A percentile compares a stretch with the other conserved stretches of the same genome.
phyloP scores from a whole-genome alignment of 2,113 vertebrate species.

The Pterocles orientalis region DNA sequence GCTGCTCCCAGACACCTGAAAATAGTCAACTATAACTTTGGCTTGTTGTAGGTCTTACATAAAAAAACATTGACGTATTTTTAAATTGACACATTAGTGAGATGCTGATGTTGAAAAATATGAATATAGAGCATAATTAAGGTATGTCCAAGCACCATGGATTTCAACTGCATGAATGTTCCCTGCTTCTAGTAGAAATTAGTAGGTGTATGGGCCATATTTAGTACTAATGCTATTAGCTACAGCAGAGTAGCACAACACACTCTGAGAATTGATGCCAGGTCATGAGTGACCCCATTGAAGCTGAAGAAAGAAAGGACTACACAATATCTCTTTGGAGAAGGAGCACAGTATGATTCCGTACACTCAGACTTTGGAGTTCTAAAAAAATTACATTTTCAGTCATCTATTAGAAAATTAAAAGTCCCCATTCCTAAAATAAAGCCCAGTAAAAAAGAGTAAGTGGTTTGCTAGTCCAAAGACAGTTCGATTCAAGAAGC shows the following conservation, averaged over 20 bases:
- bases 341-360: not conserved
- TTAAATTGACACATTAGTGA: not conserved
- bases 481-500: not conserved
- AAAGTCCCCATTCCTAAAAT: not conserved
- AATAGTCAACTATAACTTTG: not conserved
- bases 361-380: not conserved
- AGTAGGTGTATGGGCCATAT: not conserved
- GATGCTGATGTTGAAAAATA: not conserved
- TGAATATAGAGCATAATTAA: not conserved
- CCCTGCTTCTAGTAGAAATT: not conserved
- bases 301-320: not conserved
- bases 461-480: not conserved
- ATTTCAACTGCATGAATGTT: not conserved
- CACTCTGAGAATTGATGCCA: not conserved
- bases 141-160: not conserved
- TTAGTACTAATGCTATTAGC: not conserved
- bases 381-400: not conserved
- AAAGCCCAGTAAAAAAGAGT: not conserved
- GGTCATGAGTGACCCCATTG: not conserved
- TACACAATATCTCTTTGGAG: not conserved
- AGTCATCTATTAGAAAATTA: not conserved
- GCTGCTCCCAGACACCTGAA: not conserved
- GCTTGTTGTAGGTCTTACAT: not conserved
- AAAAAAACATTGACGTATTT: not conserved
- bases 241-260: not conserved